Evolutionary conservation across 2,888 invertebrate species (phyloP).

Genomic region (Acronicta alni): DNA sequence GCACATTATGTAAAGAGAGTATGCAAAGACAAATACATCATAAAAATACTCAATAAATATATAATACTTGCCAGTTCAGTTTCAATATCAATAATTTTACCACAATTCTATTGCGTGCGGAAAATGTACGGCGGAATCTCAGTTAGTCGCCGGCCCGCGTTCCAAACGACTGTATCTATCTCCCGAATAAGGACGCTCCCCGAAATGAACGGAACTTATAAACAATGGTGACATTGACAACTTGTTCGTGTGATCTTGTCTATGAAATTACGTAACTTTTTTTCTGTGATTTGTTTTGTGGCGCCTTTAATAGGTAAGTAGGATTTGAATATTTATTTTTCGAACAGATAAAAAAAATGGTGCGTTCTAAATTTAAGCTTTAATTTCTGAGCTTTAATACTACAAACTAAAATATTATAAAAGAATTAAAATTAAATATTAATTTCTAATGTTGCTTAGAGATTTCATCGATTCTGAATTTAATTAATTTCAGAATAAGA

Average conservation of each 20-base stretch:
- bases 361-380: no score
- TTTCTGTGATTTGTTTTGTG: constrained; percentile 12
- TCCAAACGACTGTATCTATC: constrained; percentile 36
- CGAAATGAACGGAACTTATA: constrained; percentile 32
- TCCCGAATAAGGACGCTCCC: constrained; percentile 9
- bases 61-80: constrained; percentile 10
- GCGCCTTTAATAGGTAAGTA: constrained; percentile 26
- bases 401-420: no score
- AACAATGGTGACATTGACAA: constrained; percentile 42
- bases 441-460: no score
- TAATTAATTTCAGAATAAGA: no score
- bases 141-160: constrained; percentile 37
- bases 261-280: constrained; percentile 14
- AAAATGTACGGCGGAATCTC: constrained; percentile 28
- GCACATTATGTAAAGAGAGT: constrained; percentile 11
- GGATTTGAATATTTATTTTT: background rate
- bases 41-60: constrained; percentile 31
- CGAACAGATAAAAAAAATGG: no score
- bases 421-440: no score
- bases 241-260: constrained; percentile 35
- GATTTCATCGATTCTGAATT: no score
- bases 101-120: constrained; percentile 7
- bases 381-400: no score
- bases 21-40: constrained; percentile 12
- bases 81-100: constrained; percentile 30